Base-by-base conservation (phyloP, 2,113 vertebrate species). In the Xiphophorus maculatus region DNA sequence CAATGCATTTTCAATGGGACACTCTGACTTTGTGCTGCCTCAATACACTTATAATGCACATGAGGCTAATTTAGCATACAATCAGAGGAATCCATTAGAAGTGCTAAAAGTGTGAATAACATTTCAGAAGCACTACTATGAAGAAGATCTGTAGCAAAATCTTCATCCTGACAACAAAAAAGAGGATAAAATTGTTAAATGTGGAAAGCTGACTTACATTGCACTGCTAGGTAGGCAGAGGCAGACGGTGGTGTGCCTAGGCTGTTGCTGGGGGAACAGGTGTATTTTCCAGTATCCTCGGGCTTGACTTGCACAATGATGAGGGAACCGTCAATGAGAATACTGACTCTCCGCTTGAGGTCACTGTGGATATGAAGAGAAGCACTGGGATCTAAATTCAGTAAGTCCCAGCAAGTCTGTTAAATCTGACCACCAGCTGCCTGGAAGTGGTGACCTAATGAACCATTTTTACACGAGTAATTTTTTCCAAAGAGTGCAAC, bases 191-290 rank as follows among this genome's bases (percentile, higher is more conserved):
- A 44, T 15, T 44, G 2, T 35, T 32, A 65, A 65, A 19, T 2
- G 17, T 9, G 27, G 58, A 22, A 14, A 51, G 14, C 12, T 4
- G 1, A 96, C 97, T 98, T 88, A 99, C 98, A 99, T 93, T 99
- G 97, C 94, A 99, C 97, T 2, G 94, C 96, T 92, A 99, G 93
- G 94, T 96, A 95, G 62, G 97, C 97, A 2, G 96, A 98, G 93
- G 98, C 97, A 1, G 97, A 97, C 2, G 97, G 97, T 0, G 97
- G 96, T 75, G 93, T 96, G 77, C 98, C 97, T 82, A 99, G 95
- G 90, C 98, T 98, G 95, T 99, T 99, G 93, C 97, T 99, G 25
- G 98, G 97, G 83, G 97, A 96, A 37, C 97, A 99, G 76, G 97
- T 98, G 88, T 98, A 99, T 91, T 95, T 98, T 85, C 98, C 98